Conservation (phyloP, 2,888 invertebrate species). For the Eupithecia subumbrata region DNA sequence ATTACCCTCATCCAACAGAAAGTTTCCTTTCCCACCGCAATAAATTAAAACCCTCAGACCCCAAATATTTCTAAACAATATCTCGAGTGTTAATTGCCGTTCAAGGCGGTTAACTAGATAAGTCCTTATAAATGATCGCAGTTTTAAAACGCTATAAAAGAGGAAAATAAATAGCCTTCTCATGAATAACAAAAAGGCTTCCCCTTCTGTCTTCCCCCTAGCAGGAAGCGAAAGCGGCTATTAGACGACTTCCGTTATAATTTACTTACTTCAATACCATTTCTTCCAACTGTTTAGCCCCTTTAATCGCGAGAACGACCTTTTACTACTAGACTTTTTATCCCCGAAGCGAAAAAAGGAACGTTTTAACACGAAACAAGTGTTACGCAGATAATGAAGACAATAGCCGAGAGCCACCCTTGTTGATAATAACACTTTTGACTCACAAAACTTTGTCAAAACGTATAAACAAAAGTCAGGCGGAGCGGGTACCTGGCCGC, state of each 20-base stretch:
- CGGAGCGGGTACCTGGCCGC: slow-evolving; percentile 41
- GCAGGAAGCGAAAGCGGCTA: slow-evolving; percentile 60
- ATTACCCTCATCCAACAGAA: slow-evolving; percentile 26
- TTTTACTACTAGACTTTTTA: slow-evolving; percentile 47
- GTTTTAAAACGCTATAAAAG: slow-evolving; percentile 51
- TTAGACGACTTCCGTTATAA: slow-evolving; percentile 65
- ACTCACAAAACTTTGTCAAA: slow-evolving; percentile 72
- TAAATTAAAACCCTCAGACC: slow-evolving; percentile 39
- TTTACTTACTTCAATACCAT: slow-evolving; percentile 55
- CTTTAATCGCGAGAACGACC: slow-evolving; percentile 48
- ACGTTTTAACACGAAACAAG: slow-evolving; percentile 48
- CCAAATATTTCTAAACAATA: slow-evolving; percentile 41
- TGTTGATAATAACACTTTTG: slow-evolving; percentile 73
- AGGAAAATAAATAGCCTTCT: slow-evolving; percentile 55
- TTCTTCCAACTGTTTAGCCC: slow-evolving; percentile 49
- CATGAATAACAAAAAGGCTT: slow-evolving; percentile 63
- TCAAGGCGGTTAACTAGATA: slow-evolving; percentile 55
- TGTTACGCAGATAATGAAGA: slow-evolving; percentile 54
- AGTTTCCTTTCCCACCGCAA: slow-evolving; percentile 41
- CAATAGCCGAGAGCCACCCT: slow-evolving; percentile 62
- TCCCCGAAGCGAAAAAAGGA: slow-evolving; percentile 27
- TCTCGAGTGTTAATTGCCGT: slow-evolving; percentile 55
- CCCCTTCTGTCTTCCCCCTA: slow-evolving; percentile 43
- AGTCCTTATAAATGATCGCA: slow-evolving; percentile 53
- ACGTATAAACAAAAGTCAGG: slow-evolving; percentile 70